These are phyloP conservation scores for Pollenia labialis DNA, from an alignment of 2,888 invertebrate species.

Conservation along the genomic window DNA sequence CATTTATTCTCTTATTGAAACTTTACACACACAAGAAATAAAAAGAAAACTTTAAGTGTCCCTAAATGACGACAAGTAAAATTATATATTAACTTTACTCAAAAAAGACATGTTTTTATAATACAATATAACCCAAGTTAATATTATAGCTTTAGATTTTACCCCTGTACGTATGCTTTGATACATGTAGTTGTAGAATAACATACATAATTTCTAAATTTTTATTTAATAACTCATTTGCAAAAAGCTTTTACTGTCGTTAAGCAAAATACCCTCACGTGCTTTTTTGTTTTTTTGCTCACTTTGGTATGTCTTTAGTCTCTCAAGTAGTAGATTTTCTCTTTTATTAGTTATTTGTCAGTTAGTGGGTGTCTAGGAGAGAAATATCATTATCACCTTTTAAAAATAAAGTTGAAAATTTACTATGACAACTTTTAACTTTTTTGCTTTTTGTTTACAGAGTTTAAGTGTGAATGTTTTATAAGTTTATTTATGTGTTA, in stretches of 20 bases:
- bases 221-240: conserved; percentile 28
- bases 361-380: conserved; percentile 21
- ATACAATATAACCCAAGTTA: background rate
- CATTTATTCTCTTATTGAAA: conserved; percentile 48
- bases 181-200: background rate
- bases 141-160: background rate
- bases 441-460: background rate
- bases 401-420: conserved; percentile 35
- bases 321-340: conserved; percentile 1
- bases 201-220: conserved; percentile 1
- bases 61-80: conserved; percentile 40
- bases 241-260: conserved; percentile 18
- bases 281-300: background rate
- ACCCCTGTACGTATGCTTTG: background rate
- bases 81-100: conserved; percentile 4
- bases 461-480: conserved; percentile 23
- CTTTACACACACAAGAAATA: conserved; percentile 11
- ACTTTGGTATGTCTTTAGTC: background rate
- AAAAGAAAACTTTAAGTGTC: background rate
- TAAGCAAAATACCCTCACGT: conserved; percentile 14
- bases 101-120: conserved; percentile 7
- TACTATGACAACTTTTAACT: conserved; percentile 29
- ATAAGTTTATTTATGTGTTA: conserved; percentile 2
- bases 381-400: conserved; percentile 62
- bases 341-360: conserved; percentile 43